Conservation (phyloP, 2,888 invertebrate genomes). For the Agrypnus murinus region DNA sequence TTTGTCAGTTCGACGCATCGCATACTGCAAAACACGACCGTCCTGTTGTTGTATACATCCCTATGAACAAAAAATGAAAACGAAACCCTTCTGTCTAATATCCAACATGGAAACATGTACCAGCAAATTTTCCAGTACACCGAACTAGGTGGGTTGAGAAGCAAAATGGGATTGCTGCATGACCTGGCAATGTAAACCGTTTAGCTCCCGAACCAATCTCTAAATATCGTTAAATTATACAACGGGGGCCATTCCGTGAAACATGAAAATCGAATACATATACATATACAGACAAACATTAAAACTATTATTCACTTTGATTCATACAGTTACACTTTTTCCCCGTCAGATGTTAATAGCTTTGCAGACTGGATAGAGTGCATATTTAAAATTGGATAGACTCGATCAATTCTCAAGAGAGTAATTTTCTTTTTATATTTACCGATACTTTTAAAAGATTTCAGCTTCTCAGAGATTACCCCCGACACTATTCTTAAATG, state of each 20-base stretch:
- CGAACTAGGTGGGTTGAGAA: not conserved
- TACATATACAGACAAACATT: not conserved
- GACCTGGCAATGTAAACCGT: conserved; percentile 27
- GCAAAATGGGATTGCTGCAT: conserved; percentile 14
- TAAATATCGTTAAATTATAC: conserved; percentile 21
- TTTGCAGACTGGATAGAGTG: too few species aligned
- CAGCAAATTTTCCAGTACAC: conserved; percentile 12
- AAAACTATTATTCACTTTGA: conserved; percentile 1
- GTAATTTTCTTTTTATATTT: too few species aligned
- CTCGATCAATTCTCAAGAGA: too few species aligned
- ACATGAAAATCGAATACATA: conserved; percentile 16
- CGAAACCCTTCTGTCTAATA: not conserved
- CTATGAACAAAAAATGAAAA: too few species aligned
- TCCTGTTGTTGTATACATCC: too few species aligned
- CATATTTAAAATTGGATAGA: too few species aligned
- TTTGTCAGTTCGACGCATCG: too few species aligned
- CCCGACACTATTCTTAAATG: too few species aligned
- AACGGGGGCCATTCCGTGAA: conserved; percentile 7
- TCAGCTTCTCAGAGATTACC: too few species aligned
- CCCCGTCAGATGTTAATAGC: not conserved
- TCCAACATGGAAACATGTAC: not conserved
- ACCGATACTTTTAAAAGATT: too few species aligned
- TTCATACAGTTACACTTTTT: not conserved
- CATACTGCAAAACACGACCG: too few species aligned
- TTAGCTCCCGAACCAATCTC: conserved; percentile 15